Conservation (phyloP, 2,113 vertebrate species). For the Taurulus bubalis region DNA sequence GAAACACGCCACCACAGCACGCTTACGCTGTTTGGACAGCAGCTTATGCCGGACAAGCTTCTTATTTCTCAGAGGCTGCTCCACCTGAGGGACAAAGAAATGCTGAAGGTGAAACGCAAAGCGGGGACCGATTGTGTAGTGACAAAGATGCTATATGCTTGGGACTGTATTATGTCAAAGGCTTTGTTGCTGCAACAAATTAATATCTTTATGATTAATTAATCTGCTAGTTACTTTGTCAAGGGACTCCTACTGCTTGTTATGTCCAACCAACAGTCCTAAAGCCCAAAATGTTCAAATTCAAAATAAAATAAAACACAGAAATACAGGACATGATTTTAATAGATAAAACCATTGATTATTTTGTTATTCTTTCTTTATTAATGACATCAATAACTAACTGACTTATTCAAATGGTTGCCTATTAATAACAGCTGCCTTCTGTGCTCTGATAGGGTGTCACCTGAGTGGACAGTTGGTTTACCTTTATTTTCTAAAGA, state of each 20-base stretch:
- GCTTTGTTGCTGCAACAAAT: neutral
- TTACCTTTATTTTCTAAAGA: neutral
- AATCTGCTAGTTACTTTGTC: neutral
- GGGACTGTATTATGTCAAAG: neutral
- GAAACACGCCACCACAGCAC: slow-evolving; percentile 98
- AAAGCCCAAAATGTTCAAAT: neutral
- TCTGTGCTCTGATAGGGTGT: neutral
- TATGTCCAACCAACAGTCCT: neutral
- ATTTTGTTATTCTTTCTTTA: neutral
- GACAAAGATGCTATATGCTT: neutral
- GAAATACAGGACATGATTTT: neutral
- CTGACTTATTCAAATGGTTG: too few relatives aligned
- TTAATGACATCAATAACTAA: neutral
- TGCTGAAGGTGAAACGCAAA: neutral
- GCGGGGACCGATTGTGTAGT: neutral
- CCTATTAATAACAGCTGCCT: neutral
- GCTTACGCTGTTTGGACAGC: slow-evolving; percentile 97
- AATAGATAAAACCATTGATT: neutral
- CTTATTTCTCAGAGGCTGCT: slow-evolving; percentile 95
- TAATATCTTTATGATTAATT: neutral
- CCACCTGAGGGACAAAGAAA: slow-evolving; percentile 85
- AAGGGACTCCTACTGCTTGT: neutral
- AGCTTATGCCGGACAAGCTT: slow-evolving; percentile 95
- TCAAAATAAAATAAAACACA: neutral
- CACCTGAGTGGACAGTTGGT: neutral